Base-by-base conservation (phyloP, 2,797 vertebrate genomes). In the Lycodopsis pacificus region DNA sequence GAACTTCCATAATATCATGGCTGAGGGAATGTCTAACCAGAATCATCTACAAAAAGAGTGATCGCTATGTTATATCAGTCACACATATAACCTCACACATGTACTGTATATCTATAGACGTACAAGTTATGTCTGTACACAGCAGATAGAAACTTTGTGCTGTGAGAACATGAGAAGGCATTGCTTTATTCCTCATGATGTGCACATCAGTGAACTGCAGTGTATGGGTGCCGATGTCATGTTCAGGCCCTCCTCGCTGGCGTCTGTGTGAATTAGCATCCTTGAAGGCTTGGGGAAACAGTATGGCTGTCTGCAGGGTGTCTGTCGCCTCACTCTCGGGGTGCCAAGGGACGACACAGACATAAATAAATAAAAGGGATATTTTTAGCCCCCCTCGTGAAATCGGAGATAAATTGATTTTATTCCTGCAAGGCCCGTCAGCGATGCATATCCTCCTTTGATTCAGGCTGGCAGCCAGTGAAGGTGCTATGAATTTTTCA, bases 381-480 rank as follows among this genome's bases (percentile, higher is more conserved):
- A 93, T 93, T 92, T 92, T 93, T 89, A 92, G 88, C 76, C 69
- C 81, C 75, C 81, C 77, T 79, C 12, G n/a, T 87, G 84, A 90
- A 92, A 91, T 91, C 86, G 83, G 88, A 93, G 87, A 93, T 93
- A 90, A 93, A 94, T 92, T 85, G 88, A 91, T 93, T 91, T 90
- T 65, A 82, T 90, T 91, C 84, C 89, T 87, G 86, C 84, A 51
- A 86, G 83, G 82, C 88, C 86, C 82, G 80, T 91, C 87, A 88
- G 84, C 79, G 70, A 88, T 88, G 84, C 89, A 86, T 83, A 90
- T 85, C 86, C 75, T 80, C 82, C 82, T 91, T 91, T 93, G 91
- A 94, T 93, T 92, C 87, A 79, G 84, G 77, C 89, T 89, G 91
- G 89, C 90, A 89, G 88, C 83, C 81, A 54, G 74, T 87, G 85